Evolutionary conservation across 2,888 invertebrate species (phyloP).

Genomic region (Latrodectus elegans): DNA sequence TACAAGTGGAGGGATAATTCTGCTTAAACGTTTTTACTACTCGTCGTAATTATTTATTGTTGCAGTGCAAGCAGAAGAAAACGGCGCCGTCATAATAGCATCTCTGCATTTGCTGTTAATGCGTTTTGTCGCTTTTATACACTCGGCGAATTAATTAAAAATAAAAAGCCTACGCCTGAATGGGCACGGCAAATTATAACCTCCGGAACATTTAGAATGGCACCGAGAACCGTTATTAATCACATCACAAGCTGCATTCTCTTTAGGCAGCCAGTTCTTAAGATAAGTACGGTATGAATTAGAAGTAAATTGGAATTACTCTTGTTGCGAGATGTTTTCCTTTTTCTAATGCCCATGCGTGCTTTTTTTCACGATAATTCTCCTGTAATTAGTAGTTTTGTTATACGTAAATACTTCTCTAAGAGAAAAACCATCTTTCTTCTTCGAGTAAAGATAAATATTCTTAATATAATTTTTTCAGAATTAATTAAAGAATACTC

Average conservation of each 20-base stretch:
- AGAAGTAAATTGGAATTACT: background rate
- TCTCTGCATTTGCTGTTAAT: conserved; percentile 20
- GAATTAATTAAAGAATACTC: background rate
- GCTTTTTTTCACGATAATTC: background rate
- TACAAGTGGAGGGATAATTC: background rate
- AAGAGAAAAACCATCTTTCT: background rate
- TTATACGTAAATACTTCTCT: background rate
- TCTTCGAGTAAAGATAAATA: conserved; percentile 2
- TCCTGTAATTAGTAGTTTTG: background rate
- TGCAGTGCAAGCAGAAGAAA: background rate
- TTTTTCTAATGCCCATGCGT: background rate
- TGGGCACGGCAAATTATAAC: conserved; percentile 61
- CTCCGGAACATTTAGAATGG: conserved; percentile 13
- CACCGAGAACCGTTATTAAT: conserved; percentile 30
- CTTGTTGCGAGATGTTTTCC: background rate
- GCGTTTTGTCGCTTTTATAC: conserved; percentile 19
- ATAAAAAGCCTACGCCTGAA: conserved; percentile 24
- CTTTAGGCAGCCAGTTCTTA: background rate
- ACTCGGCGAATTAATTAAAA: conserved; percentile 61
- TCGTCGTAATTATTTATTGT: conserved; percentile 3
- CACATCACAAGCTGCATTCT: conserved; percentile 11
- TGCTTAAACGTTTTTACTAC: conserved; percentile 3
- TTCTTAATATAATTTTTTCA: background rate
- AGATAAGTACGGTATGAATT: conserved; percentile 5
- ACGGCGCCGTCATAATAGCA: conserved; percentile 26